A percentile compares a stretch with the other conserved stretches of the same genome.
Evolutionary conservation across 35 echinoderm and acorn worm species (phyloP).

Genomic region (Chiridota heheva): DNA sequence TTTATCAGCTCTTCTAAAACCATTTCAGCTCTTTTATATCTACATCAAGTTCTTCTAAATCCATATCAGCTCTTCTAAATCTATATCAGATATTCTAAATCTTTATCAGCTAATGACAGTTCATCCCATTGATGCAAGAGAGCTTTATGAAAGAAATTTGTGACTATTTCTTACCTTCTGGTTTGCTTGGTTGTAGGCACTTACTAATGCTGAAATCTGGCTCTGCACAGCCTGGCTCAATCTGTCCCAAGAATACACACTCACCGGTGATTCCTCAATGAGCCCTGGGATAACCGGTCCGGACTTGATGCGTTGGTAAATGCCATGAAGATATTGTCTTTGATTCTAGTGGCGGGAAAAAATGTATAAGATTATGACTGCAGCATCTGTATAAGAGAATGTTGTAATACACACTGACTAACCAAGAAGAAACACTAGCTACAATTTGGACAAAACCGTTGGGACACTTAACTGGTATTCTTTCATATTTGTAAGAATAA

Average conservation of each 20-base stretch:
- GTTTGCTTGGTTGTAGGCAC: constrained; percentile 58
- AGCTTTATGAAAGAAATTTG: background rate
- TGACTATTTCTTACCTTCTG: constrained; percentile 56
- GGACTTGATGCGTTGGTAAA: constrained; percentile 81
- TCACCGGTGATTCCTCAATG: background rate
- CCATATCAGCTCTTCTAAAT: no score
- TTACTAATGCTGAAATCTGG: constrained; percentile 67
- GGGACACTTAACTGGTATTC: no score
- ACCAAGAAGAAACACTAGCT: no score
- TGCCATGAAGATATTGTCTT: constrained; percentile 72
- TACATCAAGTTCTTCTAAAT: no score
- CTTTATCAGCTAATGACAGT: background rate
- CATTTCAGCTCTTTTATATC: no score
- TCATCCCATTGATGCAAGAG: background rate
- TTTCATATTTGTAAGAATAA: no score
- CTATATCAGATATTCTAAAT: background rate
- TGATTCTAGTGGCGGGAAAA: constrained; percentile 50
- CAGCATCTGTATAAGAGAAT: no score
- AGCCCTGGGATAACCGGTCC: constrained; percentile 57
- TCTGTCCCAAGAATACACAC: constrained; percentile 65
- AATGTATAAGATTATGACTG: background rate
- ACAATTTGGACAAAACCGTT: no score
- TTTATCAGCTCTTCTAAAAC: no score
- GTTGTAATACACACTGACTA: no score
- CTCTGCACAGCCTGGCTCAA: constrained; percentile 74